Conservation (phyloP, 2,113 vertebrate species). For the Formicarius rufipectus region DNA sequence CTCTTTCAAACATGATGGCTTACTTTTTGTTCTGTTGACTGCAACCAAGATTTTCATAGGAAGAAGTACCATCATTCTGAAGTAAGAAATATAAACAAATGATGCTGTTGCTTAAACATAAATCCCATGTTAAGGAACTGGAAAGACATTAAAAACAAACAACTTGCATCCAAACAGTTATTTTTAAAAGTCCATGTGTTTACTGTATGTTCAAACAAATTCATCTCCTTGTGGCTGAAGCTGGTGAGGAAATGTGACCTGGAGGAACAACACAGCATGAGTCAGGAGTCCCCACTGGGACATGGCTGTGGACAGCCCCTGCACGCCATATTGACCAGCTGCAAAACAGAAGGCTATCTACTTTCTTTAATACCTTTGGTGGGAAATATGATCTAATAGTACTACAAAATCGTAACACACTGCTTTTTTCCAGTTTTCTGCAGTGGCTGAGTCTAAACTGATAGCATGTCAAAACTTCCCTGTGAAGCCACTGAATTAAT, state of each 20-base stretch:
- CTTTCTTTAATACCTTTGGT: not conserved
- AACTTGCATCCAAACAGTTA: constrained; percentile 37
- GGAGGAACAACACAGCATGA: not conserved
- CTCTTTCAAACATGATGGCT: not conserved
- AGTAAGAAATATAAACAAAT: constrained; percentile 48
- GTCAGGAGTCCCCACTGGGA: not conserved
- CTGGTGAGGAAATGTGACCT: not conserved
- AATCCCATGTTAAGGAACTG: not conserved
- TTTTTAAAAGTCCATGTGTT: constrained; percentile 34
- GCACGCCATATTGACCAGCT: rapidly evolving
- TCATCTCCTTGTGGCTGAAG: not conserved
- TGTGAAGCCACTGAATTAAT: not conserved
- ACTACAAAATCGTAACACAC: not conserved
- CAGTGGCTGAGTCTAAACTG: not conserved
- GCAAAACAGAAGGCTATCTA: not conserved
- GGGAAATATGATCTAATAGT: not conserved
- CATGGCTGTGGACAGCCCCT: rapidly evolving
- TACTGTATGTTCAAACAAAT: constrained; percentile 39
- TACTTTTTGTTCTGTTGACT: not conserved
- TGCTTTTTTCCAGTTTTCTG: not conserved
- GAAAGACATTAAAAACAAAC: constrained; percentile 42
- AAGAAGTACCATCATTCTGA: constrained; percentile 2
- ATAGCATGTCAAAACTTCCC: not conserved
- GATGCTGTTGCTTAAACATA: constrained; percentile 13
- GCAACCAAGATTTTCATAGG: not conserved